A percentile compares a stretch with the other conserved stretches of the same genome.
These are phyloP conservation scores for Triplophysa rosa DNA, from an alignment of 2,113 vertebrate genomes.

Conservation along the genomic window DNA sequence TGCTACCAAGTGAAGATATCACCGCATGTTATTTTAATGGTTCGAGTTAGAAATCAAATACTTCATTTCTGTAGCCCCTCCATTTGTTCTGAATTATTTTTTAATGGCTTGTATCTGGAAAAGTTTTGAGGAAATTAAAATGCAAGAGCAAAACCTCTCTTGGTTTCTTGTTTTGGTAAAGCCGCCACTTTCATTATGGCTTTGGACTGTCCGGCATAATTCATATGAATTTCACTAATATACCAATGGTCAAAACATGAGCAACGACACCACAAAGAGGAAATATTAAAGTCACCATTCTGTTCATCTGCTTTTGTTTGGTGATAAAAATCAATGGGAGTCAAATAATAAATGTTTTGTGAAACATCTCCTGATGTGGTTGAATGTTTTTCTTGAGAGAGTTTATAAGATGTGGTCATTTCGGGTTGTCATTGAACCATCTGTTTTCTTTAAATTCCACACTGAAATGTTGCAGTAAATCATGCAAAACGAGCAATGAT, in stretches of 20 bases:
- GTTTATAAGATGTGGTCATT: constrained; percentile 25
- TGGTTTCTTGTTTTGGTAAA: neutral
- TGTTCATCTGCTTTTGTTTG: constrained; percentile 10
- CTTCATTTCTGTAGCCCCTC: neutral
- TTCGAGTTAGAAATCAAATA: neutral
- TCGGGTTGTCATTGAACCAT: constrained; percentile 2
- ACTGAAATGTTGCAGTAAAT: neutral
- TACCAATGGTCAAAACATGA: constrained; percentile 16
- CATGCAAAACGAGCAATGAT: constrained; percentile 30
- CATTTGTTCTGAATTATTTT: neutral
- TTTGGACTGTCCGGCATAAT: neutral
- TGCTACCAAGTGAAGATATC: constrained; percentile 8
- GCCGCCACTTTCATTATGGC: neutral
- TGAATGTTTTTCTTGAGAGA: constrained; percentile 9
- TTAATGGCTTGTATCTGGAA: neutral
- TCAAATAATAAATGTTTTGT: constrained; percentile 37
- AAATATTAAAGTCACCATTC: neutral
- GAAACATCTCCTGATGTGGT: constrained; percentile 33
- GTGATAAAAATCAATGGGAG: constrained; percentile 55
- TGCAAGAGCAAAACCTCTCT: neutral
- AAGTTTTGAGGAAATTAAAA: neutral
- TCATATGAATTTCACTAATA: neutral
- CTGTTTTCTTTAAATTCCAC: constrained; percentile 11
- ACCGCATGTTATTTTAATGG: neutral
- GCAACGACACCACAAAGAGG: neutral